A percentile compares a stretch with the other conserved stretches of the same genome.
Evolutionary conservation across 2,113 vertebrate species (phyloP).

Genomic region (Numida meleagris): DNA sequence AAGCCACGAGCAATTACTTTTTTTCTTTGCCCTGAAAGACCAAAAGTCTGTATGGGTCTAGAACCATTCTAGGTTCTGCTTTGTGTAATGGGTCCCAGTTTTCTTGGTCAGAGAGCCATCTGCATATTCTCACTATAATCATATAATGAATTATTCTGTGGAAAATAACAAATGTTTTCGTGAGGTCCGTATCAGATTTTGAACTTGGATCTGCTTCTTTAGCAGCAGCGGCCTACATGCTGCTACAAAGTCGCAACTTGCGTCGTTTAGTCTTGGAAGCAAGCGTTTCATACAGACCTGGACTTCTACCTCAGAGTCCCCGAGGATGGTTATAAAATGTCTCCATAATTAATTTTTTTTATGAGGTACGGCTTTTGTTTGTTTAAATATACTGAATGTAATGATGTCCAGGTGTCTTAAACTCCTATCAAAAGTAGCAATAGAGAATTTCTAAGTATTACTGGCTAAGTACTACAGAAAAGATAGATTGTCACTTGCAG

Average conservation of each 20-base stretch:
- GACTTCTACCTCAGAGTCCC: constrained; percentile 4
- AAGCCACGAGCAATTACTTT: neutral
- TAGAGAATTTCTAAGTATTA: neutral
- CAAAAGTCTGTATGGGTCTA: neutral
- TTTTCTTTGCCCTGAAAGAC: neutral
- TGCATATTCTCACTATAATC: neutral
- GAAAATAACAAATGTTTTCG: constrained; percentile 40
- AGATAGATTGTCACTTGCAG: neutral
- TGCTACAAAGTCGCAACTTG: constrained; percentile 6
- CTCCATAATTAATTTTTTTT: neutral
- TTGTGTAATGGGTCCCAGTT: neutral
- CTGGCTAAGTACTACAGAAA: neutral
- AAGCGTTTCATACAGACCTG: constrained; percentile 21
- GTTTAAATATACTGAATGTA: neutral
- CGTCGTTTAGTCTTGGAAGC: constrained; percentile 26
- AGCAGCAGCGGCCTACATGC: constrained; percentile 12
- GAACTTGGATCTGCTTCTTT: constrained; percentile 43
- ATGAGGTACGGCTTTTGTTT: constrained; percentile 23
- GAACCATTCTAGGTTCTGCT: neutral
- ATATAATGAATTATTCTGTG: constrained; percentile 14
- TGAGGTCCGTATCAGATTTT: constrained; percentile 36
- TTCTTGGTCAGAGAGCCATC: neutral
- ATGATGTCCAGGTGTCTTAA: neutral
- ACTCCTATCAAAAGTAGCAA: neutral
- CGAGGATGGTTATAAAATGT: neutral